Base-by-base conservation (phyloP, 1,140 invertebrate genomes). In the Drosophila guanche region DNA sequence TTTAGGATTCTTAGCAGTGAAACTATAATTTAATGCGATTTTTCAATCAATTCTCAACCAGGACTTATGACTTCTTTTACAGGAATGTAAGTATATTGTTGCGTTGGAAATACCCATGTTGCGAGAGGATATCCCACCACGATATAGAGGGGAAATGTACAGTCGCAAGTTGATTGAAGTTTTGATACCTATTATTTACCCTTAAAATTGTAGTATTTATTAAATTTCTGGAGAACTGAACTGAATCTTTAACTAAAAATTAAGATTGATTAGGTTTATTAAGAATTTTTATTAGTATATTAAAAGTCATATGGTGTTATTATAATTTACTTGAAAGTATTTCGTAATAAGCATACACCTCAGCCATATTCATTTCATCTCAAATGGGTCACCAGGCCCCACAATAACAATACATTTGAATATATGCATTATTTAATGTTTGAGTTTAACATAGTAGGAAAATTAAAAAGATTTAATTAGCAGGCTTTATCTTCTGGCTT, bases 271-370 rank as follows among this genome's bases (percentile, higher is more conserved):
- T 81, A 88, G 81, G 83, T 81, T 85, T 88, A 85, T 81, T 85
- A 81, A 84, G 83, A 79, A 75, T 81, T 61, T 85, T 85, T 85
- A 85, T 85, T 86, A 85, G 81, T 70, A 81, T 81, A 70, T 81
- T 85, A 85, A 86, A 85, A 85, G 81, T 86, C 80, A 85, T 85
- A 86, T 85, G 81, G 77, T 85, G 81, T 85, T 86, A 77, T 86
- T 75, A 85, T 85, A 86, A 77, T 74, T 77, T 86, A 68, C 69
- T 84, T 86, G 83, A 85, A 81, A 69, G 77, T 85, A 81, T 77
- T 81, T 85, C 73, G 65, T 85, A 85, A 74, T 81, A 86, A 85
- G 81, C 81, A 86, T 76, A 86, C 60, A 76, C 33, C 51, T 85
- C 76, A 76, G 67, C 79, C 57, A 43, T 72, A 61, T 53, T 56